Conservation (phyloP, 2,113 vertebrate species). For the Paralichthys olivaceus region DNA sequence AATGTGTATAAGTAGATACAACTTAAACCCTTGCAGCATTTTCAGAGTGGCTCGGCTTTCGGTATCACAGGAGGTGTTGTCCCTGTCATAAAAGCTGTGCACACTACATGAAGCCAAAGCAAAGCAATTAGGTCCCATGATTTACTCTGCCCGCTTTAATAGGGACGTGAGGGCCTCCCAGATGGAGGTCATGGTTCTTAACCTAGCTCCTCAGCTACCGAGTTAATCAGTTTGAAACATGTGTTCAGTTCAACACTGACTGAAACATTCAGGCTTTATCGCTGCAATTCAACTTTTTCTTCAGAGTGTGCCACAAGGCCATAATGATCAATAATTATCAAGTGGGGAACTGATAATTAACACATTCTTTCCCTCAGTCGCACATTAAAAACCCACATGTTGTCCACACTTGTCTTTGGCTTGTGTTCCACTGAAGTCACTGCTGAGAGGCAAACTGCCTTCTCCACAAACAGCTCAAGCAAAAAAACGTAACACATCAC, state of each 20-base stretch:
- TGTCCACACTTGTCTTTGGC: slow-evolving; percentile 24
- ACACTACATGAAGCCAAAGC: slow-evolving; percentile 52
- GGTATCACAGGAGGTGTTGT: slow-evolving; percentile 17
- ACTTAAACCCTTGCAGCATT: slow-evolving; percentile 12
- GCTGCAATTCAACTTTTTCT: slow-evolving; percentile 38
- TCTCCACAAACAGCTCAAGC: slow-evolving; percentile 46
- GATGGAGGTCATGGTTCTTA: slow-evolving; percentile 68
- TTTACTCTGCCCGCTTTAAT: slow-evolving; percentile 75
- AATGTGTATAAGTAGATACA: slow-evolving; percentile 29
- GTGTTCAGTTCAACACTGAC: slow-evolving; percentile 30
- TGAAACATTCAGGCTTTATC: slow-evolving; percentile 30
- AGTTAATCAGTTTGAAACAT: slow-evolving; percentile 70
- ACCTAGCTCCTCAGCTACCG: slow-evolving; percentile 62
- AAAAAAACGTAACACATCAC: slow-evolving; percentile 53
- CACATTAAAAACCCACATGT: slow-evolving; percentile 21
- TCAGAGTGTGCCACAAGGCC: slow-evolving; percentile 26
- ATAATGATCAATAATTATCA: slow-evolving; percentile 46
- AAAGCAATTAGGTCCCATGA: slow-evolving; percentile 76
- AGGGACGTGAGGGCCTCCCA: slow-evolving; percentile 65
- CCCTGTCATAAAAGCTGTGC: slow-evolving; percentile 46
- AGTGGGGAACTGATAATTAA: slow-evolving; percentile 29
- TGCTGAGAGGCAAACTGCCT: slow-evolving; percentile 37
- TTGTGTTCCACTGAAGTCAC: slow-evolving; percentile 42
- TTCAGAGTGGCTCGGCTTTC: neutral
- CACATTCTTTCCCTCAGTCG: slow-evolving; percentile 26